phyloP scores from a whole-genome alignment of 2,113 vertebrate species.

The Corythoichthys haematopterus region DNA sequence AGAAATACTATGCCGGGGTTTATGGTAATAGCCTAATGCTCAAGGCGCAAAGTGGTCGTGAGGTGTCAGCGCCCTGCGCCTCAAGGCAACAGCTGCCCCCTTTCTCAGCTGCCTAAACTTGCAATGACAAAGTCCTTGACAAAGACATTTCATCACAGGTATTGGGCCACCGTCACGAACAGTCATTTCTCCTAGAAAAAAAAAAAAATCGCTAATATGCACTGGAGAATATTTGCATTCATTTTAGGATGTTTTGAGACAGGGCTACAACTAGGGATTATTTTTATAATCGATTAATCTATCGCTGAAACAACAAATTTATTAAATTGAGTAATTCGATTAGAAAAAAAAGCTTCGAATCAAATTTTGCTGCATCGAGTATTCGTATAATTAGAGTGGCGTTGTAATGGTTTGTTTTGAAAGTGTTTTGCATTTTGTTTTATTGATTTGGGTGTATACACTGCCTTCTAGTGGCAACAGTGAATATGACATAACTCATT shows the following conservation, averaged over 20 bases:
- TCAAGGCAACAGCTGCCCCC: conserved; percentile 48
- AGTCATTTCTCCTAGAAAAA: background rate
- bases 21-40: conserved; percentile 34
- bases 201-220: background rate
- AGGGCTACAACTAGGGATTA: too few relatives aligned
- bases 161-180: background rate
- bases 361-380: too few relatives aligned
- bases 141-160: conserved; percentile 1
- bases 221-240: background rate
- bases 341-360: too few relatives aligned
- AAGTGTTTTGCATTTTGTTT: too few relatives aligned
- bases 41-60: background rate
- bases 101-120: conserved; percentile 14
- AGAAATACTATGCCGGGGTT: conserved; percentile 1
- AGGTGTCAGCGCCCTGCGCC: conserved; percentile 24
- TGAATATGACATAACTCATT: too few relatives aligned
- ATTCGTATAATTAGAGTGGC: too few relatives aligned
- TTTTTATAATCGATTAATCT: too few relatives aligned
- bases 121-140: background rate
- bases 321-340: too few relatives aligned
- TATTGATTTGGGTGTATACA: too few relatives aligned
- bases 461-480: too few relatives aligned
- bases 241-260: background rate
- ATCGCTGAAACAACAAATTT: too few relatives aligned
- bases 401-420: too few relatives aligned